These are phyloP conservation scores for Tenualosa thibaudeaui DNA, from an alignment of 2,797 vertebrate genomes.

Conservation along the genomic window DNA sequence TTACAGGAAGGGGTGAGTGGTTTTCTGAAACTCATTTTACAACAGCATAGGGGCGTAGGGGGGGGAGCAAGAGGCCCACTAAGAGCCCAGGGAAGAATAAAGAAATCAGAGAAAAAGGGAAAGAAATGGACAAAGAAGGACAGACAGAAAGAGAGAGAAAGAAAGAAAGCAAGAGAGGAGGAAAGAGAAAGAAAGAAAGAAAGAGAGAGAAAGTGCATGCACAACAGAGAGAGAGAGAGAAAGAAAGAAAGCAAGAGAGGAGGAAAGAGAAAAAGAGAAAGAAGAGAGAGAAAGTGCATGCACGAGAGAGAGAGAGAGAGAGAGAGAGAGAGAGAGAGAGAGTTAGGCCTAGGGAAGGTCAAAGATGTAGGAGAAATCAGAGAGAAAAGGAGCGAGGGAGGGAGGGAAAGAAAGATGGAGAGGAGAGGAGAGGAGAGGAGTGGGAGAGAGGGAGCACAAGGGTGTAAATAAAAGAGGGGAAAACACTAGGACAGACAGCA, in stretches of 20 bases:
- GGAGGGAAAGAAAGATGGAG: neutral
- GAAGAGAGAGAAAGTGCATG: no score
- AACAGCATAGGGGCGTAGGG: neutral
- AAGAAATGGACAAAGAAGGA: no score
- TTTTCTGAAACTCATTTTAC: neutral
- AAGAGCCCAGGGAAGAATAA: neutral
- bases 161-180: neutral
- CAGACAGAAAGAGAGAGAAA: no score
- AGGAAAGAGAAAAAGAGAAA: no score
- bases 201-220: neutral
- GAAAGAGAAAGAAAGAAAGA: neutral
- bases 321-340: neutral
- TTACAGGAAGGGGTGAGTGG: slow-evolving; percentile 13
- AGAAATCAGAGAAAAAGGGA: neutral
- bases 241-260: no score
- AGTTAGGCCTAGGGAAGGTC: neutral
- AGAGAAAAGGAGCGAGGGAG: slow-evolving; percentile 31
- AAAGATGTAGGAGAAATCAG: slow-evolving; percentile 16
- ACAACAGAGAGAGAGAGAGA: neutral
- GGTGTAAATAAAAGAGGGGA: neutral
- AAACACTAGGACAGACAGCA: neutral
- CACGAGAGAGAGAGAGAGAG: no score
- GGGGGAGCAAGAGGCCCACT: no score
- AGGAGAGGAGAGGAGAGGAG: neutral
- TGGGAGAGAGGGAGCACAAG: neutral